Percentiles rank a stretch among this genome's conserved stretches.
These are phyloP conservation scores for Euplexia lucipara DNA, from an alignment of 2,888 invertebrate genomes.

Conservation along the genomic window DNA sequence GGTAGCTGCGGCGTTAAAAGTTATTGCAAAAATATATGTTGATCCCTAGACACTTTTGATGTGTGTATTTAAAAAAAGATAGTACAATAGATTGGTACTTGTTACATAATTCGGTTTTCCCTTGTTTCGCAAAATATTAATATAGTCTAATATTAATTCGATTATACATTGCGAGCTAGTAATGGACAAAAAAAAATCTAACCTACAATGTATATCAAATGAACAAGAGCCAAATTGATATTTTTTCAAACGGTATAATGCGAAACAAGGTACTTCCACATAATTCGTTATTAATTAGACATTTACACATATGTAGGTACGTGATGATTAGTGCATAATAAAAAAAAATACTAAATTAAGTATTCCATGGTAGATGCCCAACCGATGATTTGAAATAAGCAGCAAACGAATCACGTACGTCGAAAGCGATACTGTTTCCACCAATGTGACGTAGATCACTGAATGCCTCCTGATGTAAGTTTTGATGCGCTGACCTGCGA, in stretches of 20 bases:
- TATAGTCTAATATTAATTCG: constrained; percentile 1
- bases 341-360: no score
- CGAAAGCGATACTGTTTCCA: not conserved
- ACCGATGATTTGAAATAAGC: constrained; percentile 1
- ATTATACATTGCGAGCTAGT: constrained; percentile 1
- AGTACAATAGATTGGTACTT: constrained; percentile 1
- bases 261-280: constrained; percentile 2
- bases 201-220: constrained; percentile 5
- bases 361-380: no score
- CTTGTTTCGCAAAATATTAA: constrained; percentile 1
- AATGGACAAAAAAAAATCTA: constrained; percentile 11
- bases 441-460: constrained; percentile 11
- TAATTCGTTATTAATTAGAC: constrained; percentile 1
- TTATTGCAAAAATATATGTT: no score
- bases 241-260: constrained; percentile 5
- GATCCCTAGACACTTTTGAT: no score
- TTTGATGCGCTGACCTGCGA: constrained; percentile 1
- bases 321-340: constrained; percentile 4
- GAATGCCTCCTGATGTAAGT: constrained; percentile 9
- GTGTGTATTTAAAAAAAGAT: no score
- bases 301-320: constrained; percentile 4
- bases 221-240: constrained; percentile 4
- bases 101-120: constrained; percentile 2
- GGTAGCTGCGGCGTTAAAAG: no score
- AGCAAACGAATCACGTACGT: constrained; percentile 1